These are phyloP conservation scores for Lepidurus arcticus DNA, from an alignment of 1,140 invertebrate species.

Conservation along the genomic window DNA sequence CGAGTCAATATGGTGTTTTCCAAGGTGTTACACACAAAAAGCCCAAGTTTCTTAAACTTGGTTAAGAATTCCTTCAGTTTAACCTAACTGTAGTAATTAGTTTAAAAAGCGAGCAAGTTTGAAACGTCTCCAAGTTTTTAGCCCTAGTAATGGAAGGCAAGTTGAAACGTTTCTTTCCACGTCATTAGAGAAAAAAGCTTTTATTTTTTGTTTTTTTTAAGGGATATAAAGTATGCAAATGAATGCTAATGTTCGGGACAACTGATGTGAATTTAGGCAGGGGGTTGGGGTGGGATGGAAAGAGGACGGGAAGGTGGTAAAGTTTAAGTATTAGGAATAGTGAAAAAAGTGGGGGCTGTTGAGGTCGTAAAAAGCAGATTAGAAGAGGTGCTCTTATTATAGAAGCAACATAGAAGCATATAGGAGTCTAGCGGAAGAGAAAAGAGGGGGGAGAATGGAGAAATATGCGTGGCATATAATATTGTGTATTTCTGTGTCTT, in stretches of 20 bases:
- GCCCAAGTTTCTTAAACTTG: background rate
- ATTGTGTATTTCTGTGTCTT: background rate
- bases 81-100: background rate
- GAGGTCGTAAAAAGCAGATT: conserved; percentile 15
- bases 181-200: background rate
- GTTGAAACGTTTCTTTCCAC: background rate
- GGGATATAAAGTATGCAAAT: conserved; percentile 11
- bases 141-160: background rate
- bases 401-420: background rate
- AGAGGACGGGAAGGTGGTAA: background rate
- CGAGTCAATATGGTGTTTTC: too few relatives aligned
- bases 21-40: too few relatives aligned
- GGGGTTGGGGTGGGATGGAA: background rate
- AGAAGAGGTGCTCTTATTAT: background rate
- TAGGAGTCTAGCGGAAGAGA: background rate
- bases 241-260: conserved; percentile 18
- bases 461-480: conserved; percentile 11
- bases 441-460: background rate
- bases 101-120: background rate
- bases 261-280: conserved; percentile 11
- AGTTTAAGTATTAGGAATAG: background rate
- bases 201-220: background rate
- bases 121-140: background rate
- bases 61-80: background rate
- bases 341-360: conserved; percentile 7